A percentile compares a stretch with the other conserved stretches of the same genome.
Conservation (phyloP, 2,113 vertebrate genomes). For the Epinephelus cyanopodus region DNA sequence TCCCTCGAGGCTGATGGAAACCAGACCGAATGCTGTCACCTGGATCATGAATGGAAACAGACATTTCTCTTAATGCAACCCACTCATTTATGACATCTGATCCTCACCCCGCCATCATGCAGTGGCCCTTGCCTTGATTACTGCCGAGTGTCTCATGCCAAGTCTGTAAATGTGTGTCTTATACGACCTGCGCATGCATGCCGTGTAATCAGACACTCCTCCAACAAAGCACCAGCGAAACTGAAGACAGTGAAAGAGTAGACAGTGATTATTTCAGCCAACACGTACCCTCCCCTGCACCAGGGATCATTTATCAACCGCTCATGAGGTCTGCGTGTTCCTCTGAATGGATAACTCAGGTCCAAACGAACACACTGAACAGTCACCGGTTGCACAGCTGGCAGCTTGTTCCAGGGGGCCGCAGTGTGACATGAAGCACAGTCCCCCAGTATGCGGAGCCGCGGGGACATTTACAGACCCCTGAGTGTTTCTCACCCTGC, state of each 20-base stretch:
- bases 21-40: conserved; percentile 38
- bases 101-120: conserved; percentile 30
- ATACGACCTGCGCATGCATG: conserved; percentile 50
- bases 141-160: conserved; percentile 41
- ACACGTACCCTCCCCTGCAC: conserved; percentile 41
- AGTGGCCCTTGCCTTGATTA: conserved; percentile 30
- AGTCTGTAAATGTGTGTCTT: conserved; percentile 48
- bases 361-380: conserved; percentile 53
- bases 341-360: conserved; percentile 44
- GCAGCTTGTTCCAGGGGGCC: conserved; percentile 41
- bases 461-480: conserved; percentile 55
- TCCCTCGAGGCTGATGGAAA: conserved; percentile 51
- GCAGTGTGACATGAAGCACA: conserved; percentile 39
- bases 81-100: conserved; percentile 47
- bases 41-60: conserved; percentile 29
- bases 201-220: conserved; percentile 66
- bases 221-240: conserved; percentile 66
- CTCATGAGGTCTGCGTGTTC: conserved; percentile 44
- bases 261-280: conserved; percentile 74
- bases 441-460: conserved; percentile 6
- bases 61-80: conserved; percentile 6
- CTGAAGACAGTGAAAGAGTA: conserved; percentile 64
- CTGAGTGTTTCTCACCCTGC: conserved; percentile 41
- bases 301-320: conserved; percentile 63
- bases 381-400: conserved; percentile 53